Percentiles rank a stretch among this genome's conserved stretches.
Conservation (phyloP, 2,888 invertebrate genomes). For the Catocala nupta region DNA sequence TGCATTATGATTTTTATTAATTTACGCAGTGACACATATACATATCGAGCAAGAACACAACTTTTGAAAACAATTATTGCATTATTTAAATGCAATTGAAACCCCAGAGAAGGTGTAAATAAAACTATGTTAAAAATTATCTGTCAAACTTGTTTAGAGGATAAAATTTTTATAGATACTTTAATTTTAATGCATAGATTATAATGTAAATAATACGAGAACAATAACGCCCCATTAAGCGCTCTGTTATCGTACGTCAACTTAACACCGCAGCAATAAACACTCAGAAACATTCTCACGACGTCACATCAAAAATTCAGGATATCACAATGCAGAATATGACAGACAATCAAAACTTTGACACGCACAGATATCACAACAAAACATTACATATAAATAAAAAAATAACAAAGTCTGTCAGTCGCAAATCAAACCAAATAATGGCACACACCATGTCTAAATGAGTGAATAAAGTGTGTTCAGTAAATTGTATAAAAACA, state of each 20-base stretch:
- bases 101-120: too few species aligned
- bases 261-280: conserved; percentile 46
- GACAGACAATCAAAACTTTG: conserved; percentile 83
- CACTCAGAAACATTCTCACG: conserved; percentile 73
- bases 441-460: conserved; percentile 74
- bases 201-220: not conserved
- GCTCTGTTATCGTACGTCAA: conserved; percentile 9
- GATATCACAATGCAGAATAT: conserved; percentile 80
- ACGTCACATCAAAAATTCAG: conserved; percentile 53
- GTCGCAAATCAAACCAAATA: conserved; percentile 82
- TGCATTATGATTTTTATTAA: too few species aligned
- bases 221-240: not conserved
- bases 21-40: too few species aligned
- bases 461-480: conserved; percentile 72
- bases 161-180: too few species aligned
- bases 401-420: conserved; percentile 79
- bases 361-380: conserved; percentile 78
- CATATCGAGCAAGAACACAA: too few species aligned
- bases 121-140: too few species aligned
- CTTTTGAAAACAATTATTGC: too few species aligned
- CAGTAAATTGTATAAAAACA: conserved; percentile 85
- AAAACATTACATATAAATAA: conserved; percentile 70
- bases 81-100: too few species aligned
- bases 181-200: too few species aligned
- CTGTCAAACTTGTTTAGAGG: too few species aligned